Percentiles rank a stretch among this genome's conserved stretches.
Conservation (phyloP, 2,113 vertebrate species). For the Phyllostomus hastatus region DNA sequence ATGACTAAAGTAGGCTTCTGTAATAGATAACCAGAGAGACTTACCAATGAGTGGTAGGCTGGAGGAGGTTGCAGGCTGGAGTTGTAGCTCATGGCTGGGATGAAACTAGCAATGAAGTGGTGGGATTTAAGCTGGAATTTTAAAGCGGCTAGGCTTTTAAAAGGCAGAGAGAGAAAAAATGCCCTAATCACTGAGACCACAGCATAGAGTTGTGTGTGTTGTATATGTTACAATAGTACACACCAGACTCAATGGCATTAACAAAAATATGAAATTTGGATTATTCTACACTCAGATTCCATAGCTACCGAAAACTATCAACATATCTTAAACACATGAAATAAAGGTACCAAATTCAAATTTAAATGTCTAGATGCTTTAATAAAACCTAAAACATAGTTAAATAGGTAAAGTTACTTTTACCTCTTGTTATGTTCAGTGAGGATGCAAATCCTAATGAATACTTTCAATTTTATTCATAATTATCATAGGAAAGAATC, state of each 20-base stretch:
- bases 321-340: conserved; percentile 3
- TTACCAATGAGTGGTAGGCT: background rate
- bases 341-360: background rate
- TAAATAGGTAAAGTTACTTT: background rate
- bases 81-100: background rate
- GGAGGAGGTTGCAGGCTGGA: background rate
- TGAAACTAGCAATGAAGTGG: background rate
- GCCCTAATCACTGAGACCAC: background rate
- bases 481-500: background rate
- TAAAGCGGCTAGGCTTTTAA: background rate
- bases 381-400: background rate
- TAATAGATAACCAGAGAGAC: background rate
- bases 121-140: background rate
- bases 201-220: background rate
- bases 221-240: background rate
- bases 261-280: background rate
- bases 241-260: background rate
- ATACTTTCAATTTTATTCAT: background rate
- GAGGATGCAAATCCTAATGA: background rate
- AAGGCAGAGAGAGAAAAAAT: background rate
- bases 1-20: background rate
- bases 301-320: background rate
- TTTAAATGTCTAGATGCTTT: background rate
- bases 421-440: background rate
- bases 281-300: background rate